phyloP scores from a whole-genome alignment of 2,797 vertebrate species.

The Spinibarbus caldwelli region DNA sequence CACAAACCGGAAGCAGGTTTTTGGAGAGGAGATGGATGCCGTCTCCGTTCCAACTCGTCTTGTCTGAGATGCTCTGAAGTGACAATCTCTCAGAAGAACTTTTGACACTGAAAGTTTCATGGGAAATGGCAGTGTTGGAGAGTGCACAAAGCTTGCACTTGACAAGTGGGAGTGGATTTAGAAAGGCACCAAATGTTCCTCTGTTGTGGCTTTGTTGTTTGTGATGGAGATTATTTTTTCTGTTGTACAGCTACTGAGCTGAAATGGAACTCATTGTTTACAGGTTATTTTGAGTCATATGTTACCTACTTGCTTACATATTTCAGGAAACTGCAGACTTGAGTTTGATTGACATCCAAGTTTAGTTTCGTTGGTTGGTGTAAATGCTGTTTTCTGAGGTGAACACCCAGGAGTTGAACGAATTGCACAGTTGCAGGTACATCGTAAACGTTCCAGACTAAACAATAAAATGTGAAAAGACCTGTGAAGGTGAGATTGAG shows the following conservation, averaged over 20 bases:
- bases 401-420: neutral
- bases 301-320: neutral
- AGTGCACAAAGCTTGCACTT: conserved; percentile 24
- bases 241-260: neutral
- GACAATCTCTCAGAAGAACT: conserved; percentile 23
- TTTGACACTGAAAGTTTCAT: conserved; percentile 14
- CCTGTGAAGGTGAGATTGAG: neutral
- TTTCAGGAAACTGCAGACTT: neutral
- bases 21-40: neutral
- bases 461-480: neutral
- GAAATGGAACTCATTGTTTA: conserved; percentile 2
- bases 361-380: neutral
- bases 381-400: neutral
- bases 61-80: conserved; percentile 14
- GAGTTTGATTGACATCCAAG: neutral
- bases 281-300: neutral
- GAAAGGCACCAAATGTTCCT: conserved; percentile 20
- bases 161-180: conserved; percentile 23
- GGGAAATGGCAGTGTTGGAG: neutral
- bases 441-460: neutral
- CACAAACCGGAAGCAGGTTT: conserved; percentile 47
- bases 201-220: conserved; percentile 5
- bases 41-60: conserved; percentile 31
- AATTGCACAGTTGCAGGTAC: neutral
- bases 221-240: neutral